Percentiles rank a stretch among this genome's conserved stretches.
These are phyloP conservation scores for Dusona sp. DNA, from an alignment of 2,888 invertebrate species.

Conservation along the genomic window DNA sequence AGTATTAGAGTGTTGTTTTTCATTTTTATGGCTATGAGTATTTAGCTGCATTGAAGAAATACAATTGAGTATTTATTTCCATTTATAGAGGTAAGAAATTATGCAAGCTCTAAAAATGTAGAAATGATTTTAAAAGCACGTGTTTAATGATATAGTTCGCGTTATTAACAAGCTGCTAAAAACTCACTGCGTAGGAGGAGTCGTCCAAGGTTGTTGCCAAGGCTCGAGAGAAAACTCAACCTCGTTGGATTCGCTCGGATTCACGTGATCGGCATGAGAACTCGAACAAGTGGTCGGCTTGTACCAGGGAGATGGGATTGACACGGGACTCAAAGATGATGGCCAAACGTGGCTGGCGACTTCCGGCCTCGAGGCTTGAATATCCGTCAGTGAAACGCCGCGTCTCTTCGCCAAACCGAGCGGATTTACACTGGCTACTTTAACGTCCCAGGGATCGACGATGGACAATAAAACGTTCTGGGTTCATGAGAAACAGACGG, in stretches of 20 bases:
- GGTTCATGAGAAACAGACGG: constrained; percentile 68
- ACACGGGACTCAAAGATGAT: constrained; percentile 66
- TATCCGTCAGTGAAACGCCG: constrained; percentile 73
- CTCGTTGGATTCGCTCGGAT: constrained; percentile 36
- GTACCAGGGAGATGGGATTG: constrained; percentile 82
- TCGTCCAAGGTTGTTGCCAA: constrained; percentile 63
- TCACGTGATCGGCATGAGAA: background rate
- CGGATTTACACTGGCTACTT: constrained; percentile 82
- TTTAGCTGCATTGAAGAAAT: background rate
- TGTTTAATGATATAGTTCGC: background rate
- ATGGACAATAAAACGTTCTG: constrained; percentile 82
- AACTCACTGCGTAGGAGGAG: constrained; percentile 67
- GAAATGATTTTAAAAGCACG: background rate
- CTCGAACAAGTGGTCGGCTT: constrained; percentile 73
- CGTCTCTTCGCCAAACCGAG: constrained; percentile 78
- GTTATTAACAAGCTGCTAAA: background rate
- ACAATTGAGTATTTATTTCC: background rate
- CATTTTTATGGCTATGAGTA: background rate
- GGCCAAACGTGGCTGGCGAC: constrained; percentile 52
- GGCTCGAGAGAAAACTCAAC: constrained; percentile 44
- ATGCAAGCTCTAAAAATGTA: background rate
- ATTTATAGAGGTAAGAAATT: background rate
- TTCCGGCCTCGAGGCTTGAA: constrained; percentile 62
- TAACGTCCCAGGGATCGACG: constrained; percentile 83
- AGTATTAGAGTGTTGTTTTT: background rate